Percentiles rank a stretch among this genome's conserved stretches.
Conservation (phyloP, 2,797 vertebrate genomes). For the Alca torda region DNA sequence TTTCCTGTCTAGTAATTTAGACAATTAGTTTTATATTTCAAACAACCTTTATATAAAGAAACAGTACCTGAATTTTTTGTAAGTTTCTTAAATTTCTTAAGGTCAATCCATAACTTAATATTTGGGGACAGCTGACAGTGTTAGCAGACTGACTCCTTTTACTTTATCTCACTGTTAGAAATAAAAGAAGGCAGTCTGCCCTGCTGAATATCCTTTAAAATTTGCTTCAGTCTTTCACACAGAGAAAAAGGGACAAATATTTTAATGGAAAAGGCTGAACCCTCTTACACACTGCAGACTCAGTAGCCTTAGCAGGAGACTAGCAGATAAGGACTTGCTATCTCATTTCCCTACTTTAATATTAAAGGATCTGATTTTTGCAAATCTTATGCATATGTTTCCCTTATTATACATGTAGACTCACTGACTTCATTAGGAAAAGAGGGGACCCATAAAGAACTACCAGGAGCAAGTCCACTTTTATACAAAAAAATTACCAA, state of each 20-base stretch:
- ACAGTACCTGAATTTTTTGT: neutral
- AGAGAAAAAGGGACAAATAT: neutral
- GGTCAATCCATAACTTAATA: neutral
- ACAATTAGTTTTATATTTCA: conserved; percentile 4
- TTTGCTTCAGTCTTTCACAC: neutral
- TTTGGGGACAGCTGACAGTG: neutral
- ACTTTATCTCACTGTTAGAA: neutral
- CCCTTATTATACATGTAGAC: neutral
- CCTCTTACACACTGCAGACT: neutral
- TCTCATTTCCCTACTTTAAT: neutral
- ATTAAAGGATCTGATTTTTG: neutral
- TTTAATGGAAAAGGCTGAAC: neutral
- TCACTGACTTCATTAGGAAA: neutral
- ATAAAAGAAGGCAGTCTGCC: neutral
- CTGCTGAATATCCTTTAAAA: neutral
- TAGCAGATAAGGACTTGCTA: neutral
- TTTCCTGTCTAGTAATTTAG: neutral
- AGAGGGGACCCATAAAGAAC: neutral
- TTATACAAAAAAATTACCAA: neutral
- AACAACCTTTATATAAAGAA: neutral
- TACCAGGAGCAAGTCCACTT: neutral
- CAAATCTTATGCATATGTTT: neutral
- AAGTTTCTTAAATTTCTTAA: neutral
- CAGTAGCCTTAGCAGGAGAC: neutral
- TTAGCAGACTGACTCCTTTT: neutral